phyloP scores from a whole-genome alignment of 2,888 invertebrate species.

The Limenitis camilla region DNA sequence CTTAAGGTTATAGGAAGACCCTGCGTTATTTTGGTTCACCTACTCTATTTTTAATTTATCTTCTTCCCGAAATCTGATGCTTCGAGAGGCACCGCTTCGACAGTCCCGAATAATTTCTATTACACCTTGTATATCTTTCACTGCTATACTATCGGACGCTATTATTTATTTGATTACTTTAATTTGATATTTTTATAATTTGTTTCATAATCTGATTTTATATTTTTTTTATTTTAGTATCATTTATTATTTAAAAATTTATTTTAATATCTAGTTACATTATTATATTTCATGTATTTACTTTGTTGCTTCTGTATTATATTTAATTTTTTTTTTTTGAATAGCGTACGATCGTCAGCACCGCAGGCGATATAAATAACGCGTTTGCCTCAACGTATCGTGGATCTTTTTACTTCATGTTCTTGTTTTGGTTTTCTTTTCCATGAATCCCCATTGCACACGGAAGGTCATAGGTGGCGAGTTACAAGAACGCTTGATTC shows the following conservation, averaged over 20 bases:
- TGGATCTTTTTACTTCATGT: conserved; percentile 65
- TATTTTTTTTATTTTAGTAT: not conserved
- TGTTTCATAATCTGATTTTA: not conserved
- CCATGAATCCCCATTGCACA: conserved; percentile 89
- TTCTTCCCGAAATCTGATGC: conserved; percentile 55
- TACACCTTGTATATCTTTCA: conserved; percentile 38
- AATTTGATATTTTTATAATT: conserved; percentile 1
- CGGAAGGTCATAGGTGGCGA: conserved; percentile 99
- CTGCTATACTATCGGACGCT: conserved; percentile 45
- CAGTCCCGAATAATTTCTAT: conserved; percentile 49
- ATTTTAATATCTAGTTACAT: not conserved
- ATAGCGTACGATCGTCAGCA: conserved; percentile 37
- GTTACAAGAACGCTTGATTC: conserved; percentile 99
- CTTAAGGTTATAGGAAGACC: conserved; percentile 62
- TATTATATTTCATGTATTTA: not conserved
- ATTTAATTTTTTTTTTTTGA: conserved; percentile 9
- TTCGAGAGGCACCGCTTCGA: conserved; percentile 70
- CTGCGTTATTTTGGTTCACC: conserved; percentile 53
- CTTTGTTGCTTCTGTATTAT: not conserved
- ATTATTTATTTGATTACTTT: conserved; percentile 31
- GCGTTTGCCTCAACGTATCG: conserved; percentile 41
- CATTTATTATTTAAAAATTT: not conserved
- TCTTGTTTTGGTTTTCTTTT: conserved; percentile 78
- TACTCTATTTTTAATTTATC: conserved; percentile 50
- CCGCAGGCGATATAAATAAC: conserved; percentile 26